These are phyloP conservation scores for Eretmochelys imbricata DNA, from an alignment of 2,113 vertebrate species.

Conservation along the genomic window DNA sequence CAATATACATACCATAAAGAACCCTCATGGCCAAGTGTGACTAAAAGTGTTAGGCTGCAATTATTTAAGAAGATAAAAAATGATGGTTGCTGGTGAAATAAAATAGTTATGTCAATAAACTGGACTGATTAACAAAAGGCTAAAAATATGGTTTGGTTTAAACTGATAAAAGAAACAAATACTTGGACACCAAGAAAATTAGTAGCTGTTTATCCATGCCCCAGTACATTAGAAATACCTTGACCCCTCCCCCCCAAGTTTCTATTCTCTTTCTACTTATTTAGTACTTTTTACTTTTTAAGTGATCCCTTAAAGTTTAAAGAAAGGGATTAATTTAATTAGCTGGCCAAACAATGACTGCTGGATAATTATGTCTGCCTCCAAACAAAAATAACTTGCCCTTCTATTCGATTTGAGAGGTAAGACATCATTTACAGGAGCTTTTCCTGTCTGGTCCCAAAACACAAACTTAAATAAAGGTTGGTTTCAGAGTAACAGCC, in stretches of 20 bases:
- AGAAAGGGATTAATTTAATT: background rate
- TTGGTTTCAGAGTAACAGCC: too few relatives aligned
- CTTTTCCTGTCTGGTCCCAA: background rate
- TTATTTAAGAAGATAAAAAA: background rate
- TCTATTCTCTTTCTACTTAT: background rate
- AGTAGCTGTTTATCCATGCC: background rate
- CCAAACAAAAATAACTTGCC: background rate
- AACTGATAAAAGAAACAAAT: background rate
- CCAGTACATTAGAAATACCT: background rate
- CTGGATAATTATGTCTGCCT: background rate
- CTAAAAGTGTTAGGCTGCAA: background rate
- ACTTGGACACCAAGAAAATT: background rate
- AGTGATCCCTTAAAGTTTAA: background rate
- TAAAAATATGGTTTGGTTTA: background rate
- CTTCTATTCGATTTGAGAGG: background rate
- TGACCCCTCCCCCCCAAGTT: background rate
- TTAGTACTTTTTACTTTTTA: background rate
- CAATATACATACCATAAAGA: background rate
- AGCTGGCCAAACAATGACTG: background rate
- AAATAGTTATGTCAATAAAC: background rate
- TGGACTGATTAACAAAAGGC: background rate
- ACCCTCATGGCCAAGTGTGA: background rate
- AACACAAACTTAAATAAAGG: background rate
- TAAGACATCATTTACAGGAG: background rate
- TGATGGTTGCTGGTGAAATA: background rate